Conservation (phyloP, 2,113 vertebrate genomes). For the Corvus hawaiiensis region DNA sequence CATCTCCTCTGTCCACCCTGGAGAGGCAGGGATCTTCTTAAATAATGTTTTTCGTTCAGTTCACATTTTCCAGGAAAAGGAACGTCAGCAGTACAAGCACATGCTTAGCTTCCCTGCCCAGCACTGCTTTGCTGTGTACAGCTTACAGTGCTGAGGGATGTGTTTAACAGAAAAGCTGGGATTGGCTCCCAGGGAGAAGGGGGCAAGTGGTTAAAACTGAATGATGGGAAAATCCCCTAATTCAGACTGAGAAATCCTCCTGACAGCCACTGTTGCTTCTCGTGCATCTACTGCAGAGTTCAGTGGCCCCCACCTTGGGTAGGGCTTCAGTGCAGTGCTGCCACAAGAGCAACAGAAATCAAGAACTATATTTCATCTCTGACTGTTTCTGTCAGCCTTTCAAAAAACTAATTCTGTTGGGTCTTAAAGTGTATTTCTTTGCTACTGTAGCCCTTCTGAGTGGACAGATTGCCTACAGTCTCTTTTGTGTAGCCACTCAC, state of each 20-base stretch:
- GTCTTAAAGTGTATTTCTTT: not conserved
- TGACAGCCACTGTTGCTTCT: not conserved
- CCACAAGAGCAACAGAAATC: not conserved
- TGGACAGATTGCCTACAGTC: not conserved
- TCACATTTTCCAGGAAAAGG: constrained; percentile 15
- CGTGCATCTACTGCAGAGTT: accelerated
- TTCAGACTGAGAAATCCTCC: not conserved
- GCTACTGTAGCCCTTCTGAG: not conserved
- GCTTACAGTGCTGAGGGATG: not conserved
- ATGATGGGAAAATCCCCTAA: not conserved
- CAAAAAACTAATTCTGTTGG: not conserved
- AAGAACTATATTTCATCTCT: not conserved
- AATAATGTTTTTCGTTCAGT: constrained; percentile 5
- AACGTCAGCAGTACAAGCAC: not conserved
- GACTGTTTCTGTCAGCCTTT: not conserved
- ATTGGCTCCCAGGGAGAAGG: not conserved
- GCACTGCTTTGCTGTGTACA: not conserved
- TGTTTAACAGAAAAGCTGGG: not conserved
- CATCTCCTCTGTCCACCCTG: not conserved
- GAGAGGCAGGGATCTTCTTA: constrained; percentile 3
- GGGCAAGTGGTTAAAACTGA: not conserved
- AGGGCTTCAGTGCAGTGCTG: not conserved
- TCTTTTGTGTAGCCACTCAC: not conserved
- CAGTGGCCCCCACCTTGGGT: not conserved
- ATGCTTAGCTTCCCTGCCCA: not conserved